These are phyloP conservation scores for Sternarchorhynchus goeldii DNA, from an alignment of 2,797 vertebrate genomes.

Conservation along the genomic window DNA sequence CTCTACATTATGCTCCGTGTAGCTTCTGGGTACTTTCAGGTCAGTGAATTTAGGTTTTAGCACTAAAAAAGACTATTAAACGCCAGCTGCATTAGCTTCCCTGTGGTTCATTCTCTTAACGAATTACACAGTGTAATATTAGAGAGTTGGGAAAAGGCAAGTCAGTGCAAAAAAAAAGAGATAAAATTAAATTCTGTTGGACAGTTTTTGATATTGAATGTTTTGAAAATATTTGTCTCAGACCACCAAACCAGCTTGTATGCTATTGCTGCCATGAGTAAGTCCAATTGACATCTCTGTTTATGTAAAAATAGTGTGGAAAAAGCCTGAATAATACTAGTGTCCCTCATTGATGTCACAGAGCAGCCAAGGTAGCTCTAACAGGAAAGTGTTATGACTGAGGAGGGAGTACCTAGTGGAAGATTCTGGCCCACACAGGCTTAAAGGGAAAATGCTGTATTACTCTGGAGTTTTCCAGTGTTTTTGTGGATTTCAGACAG, in stretches of 20 bases:
- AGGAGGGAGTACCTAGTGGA: too few species aligned
- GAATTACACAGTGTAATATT: neutral
- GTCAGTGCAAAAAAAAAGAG: neutral
- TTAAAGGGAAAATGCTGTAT: too few species aligned
- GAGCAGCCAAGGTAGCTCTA: too few species aligned
- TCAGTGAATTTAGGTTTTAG: neutral
- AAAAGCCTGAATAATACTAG: too few species aligned
- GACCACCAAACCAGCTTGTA: neutral
- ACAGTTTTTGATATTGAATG: neutral
- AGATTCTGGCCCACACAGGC: too few species aligned
- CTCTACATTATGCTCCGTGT: constrained; percentile 14
- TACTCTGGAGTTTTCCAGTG: too few species aligned
- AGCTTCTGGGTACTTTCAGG: neutral
- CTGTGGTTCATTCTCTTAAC: constrained; percentile 3
- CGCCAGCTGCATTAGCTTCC: neutral
- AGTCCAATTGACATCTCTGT: too few species aligned
- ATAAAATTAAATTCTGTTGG: neutral
- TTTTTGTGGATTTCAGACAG: too few species aligned
- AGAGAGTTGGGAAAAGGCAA: neutral
- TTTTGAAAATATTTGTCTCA: neutral
- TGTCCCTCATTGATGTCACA: too few species aligned
- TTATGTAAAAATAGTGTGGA: too few species aligned
- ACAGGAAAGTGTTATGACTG: too few species aligned
- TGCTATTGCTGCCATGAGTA: too few species aligned
- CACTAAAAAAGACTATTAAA: neutral